These are phyloP conservation scores for Amblyopsis hoosieri DNA, from an alignment of 2,797 vertebrate genomes.

Conservation along the genomic window DNA sequence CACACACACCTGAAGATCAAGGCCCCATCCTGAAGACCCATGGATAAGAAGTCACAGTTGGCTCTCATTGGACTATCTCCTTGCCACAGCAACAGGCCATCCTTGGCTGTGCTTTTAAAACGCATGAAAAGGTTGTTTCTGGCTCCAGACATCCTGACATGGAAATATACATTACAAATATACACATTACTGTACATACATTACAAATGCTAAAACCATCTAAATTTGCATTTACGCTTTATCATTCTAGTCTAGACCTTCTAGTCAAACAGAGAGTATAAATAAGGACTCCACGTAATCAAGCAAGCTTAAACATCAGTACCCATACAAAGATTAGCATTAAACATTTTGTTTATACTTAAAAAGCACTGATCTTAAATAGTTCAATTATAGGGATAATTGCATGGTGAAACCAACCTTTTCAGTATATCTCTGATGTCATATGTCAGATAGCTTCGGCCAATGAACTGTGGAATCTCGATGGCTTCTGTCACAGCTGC, in stretches of 20 bases:
- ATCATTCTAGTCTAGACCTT: not conserved
- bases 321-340: too few species aligned
- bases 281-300: too few species aligned
- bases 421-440: slow-evolving; percentile 90
- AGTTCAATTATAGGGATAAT: too few species aligned
- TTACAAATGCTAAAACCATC: not conserved
- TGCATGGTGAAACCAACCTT: slow-evolving; percentile 75
- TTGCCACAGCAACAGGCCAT: slow-evolving; percentile 92
- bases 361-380: too few species aligned
- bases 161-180: not conserved
- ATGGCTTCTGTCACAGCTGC: slow-evolving; percentile 92
- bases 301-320: too few species aligned
- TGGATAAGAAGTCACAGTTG: slow-evolving; percentile 92
- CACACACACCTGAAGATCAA: slow-evolving; percentile 86
- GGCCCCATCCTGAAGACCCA: slow-evolving; percentile 89
- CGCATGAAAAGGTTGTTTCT: slow-evolving; percentile 92
- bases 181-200: not conserved
- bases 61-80: slow-evolving; percentile 88
- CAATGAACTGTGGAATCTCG: slow-evolving; percentile 95
- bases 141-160: slow-evolving; percentile 86
- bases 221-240: not conserved
- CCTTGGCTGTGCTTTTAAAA: slow-evolving; percentile 90
- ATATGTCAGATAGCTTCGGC: slow-evolving; percentile 92
- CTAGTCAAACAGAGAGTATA: too few species aligned
- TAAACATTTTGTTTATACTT: too few species aligned